phyloP scores from a whole-genome alignment of 2,888 invertebrate species.

The Caenorhabditis doughertyi region DNA sequence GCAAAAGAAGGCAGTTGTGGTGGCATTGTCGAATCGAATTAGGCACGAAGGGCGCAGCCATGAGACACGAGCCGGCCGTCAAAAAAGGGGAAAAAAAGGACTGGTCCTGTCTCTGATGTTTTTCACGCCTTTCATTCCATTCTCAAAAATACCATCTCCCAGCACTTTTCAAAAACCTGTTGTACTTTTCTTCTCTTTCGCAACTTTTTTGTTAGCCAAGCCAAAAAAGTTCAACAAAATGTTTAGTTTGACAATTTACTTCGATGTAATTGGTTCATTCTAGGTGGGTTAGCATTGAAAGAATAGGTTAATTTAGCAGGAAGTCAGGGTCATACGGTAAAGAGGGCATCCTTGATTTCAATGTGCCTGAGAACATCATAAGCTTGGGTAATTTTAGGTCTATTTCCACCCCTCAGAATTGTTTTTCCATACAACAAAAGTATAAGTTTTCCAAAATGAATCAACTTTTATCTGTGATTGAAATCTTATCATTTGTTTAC shows the following conservation, averaged over 20 bases:
- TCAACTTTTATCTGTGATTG: background rate
- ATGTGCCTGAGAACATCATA: background rate
- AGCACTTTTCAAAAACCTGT: conserved; percentile 35
- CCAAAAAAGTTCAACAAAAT: background rate
- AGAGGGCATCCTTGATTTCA: background rate
- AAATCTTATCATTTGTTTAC: conserved; percentile 15
- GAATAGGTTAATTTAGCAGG: conserved; percentile 5
- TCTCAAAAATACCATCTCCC: conserved; percentile 1
- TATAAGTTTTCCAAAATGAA: background rate
- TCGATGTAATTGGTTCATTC: conserved; percentile 2
- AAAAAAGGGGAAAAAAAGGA: conserved; percentile 44
- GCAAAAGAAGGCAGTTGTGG: conserved; percentile 11
- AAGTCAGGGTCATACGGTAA: conserved; percentile 28
- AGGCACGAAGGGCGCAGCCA: conserved; percentile 48
- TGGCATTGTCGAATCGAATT: conserved; percentile 59
- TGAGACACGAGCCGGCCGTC: conserved; percentile 44
- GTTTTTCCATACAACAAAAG: background rate
- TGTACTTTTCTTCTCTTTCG: conserved; percentile 20
- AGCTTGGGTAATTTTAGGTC: background rate
- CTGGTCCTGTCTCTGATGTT: conserved; percentile 38
- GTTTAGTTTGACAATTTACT: background rate
- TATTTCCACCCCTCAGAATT: too few species aligned
- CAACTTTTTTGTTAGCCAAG: background rate
- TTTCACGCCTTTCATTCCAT: conserved; percentile 38
- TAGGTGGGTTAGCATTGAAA: background rate